phyloP scores from a whole-genome alignment of 2,888 invertebrate genomes.

The Lasius fuliginosus region DNA sequence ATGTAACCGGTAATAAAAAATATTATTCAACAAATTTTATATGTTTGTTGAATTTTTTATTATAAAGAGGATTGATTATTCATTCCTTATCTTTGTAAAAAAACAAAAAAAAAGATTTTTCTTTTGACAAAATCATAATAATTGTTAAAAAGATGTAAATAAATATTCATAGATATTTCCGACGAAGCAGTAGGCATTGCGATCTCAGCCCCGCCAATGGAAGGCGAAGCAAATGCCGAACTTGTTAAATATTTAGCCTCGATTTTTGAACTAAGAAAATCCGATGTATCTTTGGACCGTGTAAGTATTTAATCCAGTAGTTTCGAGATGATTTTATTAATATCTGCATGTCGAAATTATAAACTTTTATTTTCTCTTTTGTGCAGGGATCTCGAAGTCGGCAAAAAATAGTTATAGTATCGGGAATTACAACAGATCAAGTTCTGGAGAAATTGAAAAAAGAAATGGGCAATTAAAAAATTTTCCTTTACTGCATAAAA shows the following conservation, averaged over 20 bases:
- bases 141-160: constrained; percentile 56
- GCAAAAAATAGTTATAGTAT: constrained; percentile 87
- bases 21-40: background rate
- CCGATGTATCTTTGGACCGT: constrained; percentile 90
- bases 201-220: constrained; percentile 93
- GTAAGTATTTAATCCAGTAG: constrained; percentile 75
- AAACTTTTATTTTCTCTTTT: constrained; percentile 34
- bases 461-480: constrained; percentile 79
- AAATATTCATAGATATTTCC: constrained; percentile 86
- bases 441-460: constrained; percentile 85
- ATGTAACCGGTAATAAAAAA: constrained; percentile 88
- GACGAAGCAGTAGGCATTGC: constrained; percentile 91
- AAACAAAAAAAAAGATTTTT: background rate
- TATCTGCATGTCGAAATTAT: background rate
- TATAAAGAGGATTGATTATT: background rate
- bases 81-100: background rate
- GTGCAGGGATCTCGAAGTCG: constrained; percentile 88
- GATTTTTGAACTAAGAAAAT: constrained; percentile 90
- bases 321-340: background rate
- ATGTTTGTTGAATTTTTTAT: constrained; percentile 10
- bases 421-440: constrained; percentile 86
- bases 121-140: constrained; percentile 38
- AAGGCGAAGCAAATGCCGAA: constrained; percentile 93
- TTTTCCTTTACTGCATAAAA: background rate
- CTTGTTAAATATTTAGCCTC: constrained; percentile 91